Evolutionary conservation across 2,888 invertebrate species (phyloP).

Genomic region (Pseudanteris insignis): DNA sequence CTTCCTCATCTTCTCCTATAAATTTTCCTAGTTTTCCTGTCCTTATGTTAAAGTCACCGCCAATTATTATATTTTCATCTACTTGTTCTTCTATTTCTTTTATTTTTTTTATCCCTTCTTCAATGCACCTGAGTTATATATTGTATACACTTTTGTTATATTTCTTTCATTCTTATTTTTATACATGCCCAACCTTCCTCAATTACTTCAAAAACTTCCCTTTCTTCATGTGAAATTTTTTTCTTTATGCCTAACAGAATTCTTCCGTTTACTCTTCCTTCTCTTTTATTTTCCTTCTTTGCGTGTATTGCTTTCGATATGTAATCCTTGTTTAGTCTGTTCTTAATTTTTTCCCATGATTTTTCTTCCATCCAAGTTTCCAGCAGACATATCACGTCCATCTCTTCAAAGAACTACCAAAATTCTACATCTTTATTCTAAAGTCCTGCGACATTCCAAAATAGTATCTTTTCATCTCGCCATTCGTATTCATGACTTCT

Average conservation of each 20-base stretch:
- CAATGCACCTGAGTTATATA: not conserved
- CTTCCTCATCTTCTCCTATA: not conserved
- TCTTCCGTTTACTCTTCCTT: slow-evolving; percentile 2
- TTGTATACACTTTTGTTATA: not conserved
- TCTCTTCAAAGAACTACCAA: slow-evolving; percentile 20
- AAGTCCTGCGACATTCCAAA: slow-evolving; percentile 42
- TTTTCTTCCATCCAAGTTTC: slow-evolving; percentile 5
- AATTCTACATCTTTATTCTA: slow-evolving; percentile 12
- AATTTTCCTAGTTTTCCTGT: not conserved
- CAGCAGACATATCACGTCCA: slow-evolving; percentile 16
- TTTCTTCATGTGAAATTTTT: not conserved
- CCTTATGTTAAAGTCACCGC: slow-evolving; percentile 1
- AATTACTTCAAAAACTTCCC: not conserved
- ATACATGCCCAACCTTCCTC: not conserved
- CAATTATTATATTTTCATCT: not conserved
- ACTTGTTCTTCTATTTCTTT: not conserved
- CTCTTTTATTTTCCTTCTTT: slow-evolving; percentile 1
- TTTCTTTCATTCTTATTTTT: not conserved
- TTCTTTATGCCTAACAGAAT: not conserved
- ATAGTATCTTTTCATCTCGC: too few species aligned
- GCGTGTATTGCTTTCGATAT: slow-evolving; percentile 15
- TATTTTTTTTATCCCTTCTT: not conserved
- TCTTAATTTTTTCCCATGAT: slow-evolving; percentile 5
- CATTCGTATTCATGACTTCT: too few species aligned
- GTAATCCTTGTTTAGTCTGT: slow-evolving; percentile 13